Conservation (phyloP, 2,797 vertebrate species). For the Phoebastria nigripes region DNA sequence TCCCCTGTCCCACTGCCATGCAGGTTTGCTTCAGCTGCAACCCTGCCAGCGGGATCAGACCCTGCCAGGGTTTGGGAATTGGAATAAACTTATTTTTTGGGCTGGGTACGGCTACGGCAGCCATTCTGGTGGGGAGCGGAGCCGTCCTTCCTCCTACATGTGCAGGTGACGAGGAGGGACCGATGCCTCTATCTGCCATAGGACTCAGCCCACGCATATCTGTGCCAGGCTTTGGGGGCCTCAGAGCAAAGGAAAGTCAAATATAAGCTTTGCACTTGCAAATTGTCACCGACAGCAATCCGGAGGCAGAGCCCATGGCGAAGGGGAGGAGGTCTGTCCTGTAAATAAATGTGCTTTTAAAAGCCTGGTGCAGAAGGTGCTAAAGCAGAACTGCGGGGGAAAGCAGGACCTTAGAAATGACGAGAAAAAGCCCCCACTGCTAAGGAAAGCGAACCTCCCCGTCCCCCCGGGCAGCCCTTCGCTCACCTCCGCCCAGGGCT, state of each 20-base stretch:
- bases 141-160: not conserved
- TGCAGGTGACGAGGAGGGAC: not conserved
- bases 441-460: not conserved
- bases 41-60: not conserved
- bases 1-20: fast-evolving
- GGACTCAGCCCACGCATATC: not conserved
- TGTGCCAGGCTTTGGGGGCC: not conserved
- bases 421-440: not conserved
- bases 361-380: not conserved
- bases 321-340: not conserved
- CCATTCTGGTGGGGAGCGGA: fast-evolving
- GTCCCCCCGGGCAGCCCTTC: not conserved
- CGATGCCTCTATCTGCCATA: not conserved
- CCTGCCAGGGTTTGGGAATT: not conserved
- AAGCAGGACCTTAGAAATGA: not conserved
- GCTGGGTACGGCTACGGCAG: not conserved
- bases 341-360: not conserved
- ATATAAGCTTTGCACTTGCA: not conserved
- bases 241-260: not conserved
- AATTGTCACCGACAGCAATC: not conserved
- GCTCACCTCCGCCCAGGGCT: slow-evolving; percentile 4
- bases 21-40: not conserved
- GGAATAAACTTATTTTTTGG: not conserved
- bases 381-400: not conserved
- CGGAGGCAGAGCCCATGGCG: not conserved